Base-by-base conservation (phyloP, 2,888 invertebrate species). In the Conops quadrifasciatus region DNA sequence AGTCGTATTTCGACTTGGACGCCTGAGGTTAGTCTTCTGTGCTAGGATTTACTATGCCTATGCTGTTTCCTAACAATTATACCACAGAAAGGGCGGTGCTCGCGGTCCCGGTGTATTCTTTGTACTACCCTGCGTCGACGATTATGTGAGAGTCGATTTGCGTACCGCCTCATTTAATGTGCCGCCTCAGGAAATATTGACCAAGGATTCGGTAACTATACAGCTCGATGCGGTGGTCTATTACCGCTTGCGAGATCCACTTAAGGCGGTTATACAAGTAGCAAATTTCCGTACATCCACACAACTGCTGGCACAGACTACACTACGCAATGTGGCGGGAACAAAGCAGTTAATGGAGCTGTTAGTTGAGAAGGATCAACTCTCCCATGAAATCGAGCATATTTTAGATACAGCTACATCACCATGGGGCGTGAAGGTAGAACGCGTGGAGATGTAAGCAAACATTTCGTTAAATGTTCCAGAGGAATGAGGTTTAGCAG, bases 361-460 rank as follows among this genome's bases (percentile, higher is more conserved):
- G 73, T 88, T 97, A n/a, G 92, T 94, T 0, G 96, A 97, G 81
- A 88, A 96, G 72, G 96, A 96, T 82, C 91, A 92, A 21, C 93
- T 97, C 77, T 94, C 95, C 63, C 91, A 92, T 79, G 91, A 91
- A 77, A 96, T 97, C 93, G 94, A 95, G 83, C 87, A 89, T 21
- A 91, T 91, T 72, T 85, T 96, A 75, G 95, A 95, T 78, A 92
- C 92, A 70, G 94, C 94, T 26, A 95, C 95, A 0, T 94, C 94
- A 78, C 92, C 93, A 0, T 95, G 95, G 95, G 95, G 95, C 24
- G 93, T 95, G 45, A 94, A 95, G 86, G 94, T 96, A 16, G 96
- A 97, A 84, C 88, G 96, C 75, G 96, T 97, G n/a, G 96, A 97
- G 89, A 95, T 97, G 94, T 95, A 71, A 77, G 78, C 36, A 36